Evolutionary conservation across 2,113 vertebrate species (phyloP), one percentile per base, ranked within the genome.

Genomic region (Mastomys natalensis): DNA sequence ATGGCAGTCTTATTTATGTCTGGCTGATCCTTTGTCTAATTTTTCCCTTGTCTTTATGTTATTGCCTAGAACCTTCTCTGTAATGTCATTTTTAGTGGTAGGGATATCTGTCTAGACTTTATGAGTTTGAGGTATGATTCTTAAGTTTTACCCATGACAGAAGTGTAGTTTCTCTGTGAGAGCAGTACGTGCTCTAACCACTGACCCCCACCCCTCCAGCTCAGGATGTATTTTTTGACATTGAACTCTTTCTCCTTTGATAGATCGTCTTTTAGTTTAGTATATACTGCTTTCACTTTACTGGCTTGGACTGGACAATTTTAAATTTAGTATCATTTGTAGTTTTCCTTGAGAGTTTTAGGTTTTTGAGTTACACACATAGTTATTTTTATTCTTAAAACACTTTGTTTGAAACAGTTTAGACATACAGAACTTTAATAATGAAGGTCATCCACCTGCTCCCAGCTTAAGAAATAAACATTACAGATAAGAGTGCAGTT

Each of bases 331-430:
- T n/a, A 40, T 88, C 7, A 1, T 91, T 95, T 95, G 82, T 88
- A 22, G 51, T 85, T 66, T n/a, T 77, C 55, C 31, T 72, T 87
- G 53, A 88, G 9, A 58, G 82, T 77, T 87, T 93, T 93, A 72
- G 40, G 62, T 94, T 12, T 93, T 60, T 88, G 24, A 73, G 10
- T 90, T 60, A 74, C n/a, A 58, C 37, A n/a, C 0, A 26, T 89
- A 45, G 64, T 84, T 85, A 87, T 37, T 55, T 94, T 87, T 87
- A 34, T 64, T 45, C 7, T 89, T 70, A 45, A 94, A 93, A 87
- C 16, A 66, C 58, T 93, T 92, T 29, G 37, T 87, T 87, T 84
- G 55, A 90, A 95, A 74, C 73, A 88, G 82, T 90, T 88, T 55
- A 95, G 64, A 53, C 22, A 81, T 43, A 77, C 0, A 82, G 48